Evolutionary conservation across 2,888 invertebrate genomes (phyloP), one percentile per base, ranked within the genome.

Genomic region (Euplexia lucipara): DNA sequence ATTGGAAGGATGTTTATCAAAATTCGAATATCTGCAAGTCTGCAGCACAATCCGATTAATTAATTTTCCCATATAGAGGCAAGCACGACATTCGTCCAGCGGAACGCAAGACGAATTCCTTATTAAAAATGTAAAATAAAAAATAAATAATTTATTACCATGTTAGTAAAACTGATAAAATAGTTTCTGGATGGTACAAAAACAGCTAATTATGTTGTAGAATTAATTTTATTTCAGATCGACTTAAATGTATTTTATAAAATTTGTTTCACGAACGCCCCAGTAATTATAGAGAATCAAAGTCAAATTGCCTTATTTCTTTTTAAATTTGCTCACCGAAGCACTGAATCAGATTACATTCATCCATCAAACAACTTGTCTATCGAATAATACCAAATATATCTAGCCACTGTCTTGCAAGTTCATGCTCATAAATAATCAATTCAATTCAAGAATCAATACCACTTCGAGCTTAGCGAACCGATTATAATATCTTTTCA

Each of bases 361-460:
- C 71, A 78, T 78, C 68, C 48, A 78, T 78, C 75, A 78, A 61
- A 63, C 54, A 54, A 70, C 49, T 60, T 45, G 68, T 68, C 52
- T 47, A 22, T 48, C 34, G 47, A 57, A 71, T 60, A 61, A 68
- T 62, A 51, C 64, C 64, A 74, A 62, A 57, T 65, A 56, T 45
- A 61, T 35, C n/a, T 30, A 30, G 48, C 52, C 61, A 75, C 53
- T 70, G 62, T 72, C 61, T 75, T 68, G 76, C 71, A 44, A 47
- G 47, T 53, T 52, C 58, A 63, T 60, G 57, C 47, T 64, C 65
- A 75, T 79, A 78, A 76, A 78, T 75, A 79, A 78, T 79, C 69
- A 69, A 79, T 72, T 62, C 22, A 61, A 59, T 51, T 16, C 56
- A 35, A 53, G 52, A 64, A 78, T 71, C 63, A 66, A 75, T 72